A percentile compares a stretch with the other conserved stretches of the same genome.
Evolutionary conservation across 2,888 invertebrate genomes (phyloP).

Genomic region (Limnephilus rhombicus): DNA sequence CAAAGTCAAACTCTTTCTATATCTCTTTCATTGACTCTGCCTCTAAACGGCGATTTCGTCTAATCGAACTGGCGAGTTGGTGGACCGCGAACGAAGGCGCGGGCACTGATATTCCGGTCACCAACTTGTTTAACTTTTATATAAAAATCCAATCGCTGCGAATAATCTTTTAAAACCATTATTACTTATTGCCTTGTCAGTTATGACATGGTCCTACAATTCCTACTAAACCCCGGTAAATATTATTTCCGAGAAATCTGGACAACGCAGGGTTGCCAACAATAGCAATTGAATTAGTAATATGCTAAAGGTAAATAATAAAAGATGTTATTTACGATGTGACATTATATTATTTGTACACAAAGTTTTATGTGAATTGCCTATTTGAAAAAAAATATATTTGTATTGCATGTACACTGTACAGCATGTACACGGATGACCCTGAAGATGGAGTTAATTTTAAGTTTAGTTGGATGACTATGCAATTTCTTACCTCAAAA

Average conservation of each 20-base stretch:
- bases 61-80: neutral
- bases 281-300: neutral
- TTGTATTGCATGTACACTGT: too few species aligned
- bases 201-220: neutral
- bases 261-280: neutral
- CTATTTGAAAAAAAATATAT: too few species aligned
- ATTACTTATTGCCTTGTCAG: neutral
- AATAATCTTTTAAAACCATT: neutral
- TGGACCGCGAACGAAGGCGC: neutral
- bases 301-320: neutral
- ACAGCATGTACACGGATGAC: too few species aligned
- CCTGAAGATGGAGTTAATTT: too few species aligned
- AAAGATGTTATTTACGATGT: too few species aligned
- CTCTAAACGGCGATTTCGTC: constrained; percentile 56
- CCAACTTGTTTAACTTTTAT: neutral
- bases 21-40: constrained; percentile 59
- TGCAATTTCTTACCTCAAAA: constrained; percentile 2
- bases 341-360: too few species aligned
- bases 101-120: neutral
- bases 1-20: constrained; percentile 47
- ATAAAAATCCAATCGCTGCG: neutral
- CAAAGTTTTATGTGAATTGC: too few species aligned
- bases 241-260: constrained; percentile 26
- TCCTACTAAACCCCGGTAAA: constrained; percentile 17
- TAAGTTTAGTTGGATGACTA: neutral